Evolutionary conservation across 2,797 vertebrate species (phyloP).

Genomic region (Silurus lanzhouensis): DNA sequence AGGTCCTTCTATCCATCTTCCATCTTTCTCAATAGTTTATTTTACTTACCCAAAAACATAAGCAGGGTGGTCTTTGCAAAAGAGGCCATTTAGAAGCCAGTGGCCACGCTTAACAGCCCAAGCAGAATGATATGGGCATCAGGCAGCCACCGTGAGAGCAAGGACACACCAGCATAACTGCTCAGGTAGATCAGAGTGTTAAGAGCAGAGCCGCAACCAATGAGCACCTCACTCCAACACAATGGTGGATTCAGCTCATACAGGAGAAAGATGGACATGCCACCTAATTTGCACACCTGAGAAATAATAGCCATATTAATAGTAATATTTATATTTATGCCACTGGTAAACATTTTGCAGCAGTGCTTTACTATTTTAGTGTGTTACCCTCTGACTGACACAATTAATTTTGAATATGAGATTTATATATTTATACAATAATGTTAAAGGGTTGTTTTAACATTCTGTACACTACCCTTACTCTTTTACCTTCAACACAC

Average conservation of each 20-base stretch:
- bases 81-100: slow-evolving; percentile 72
- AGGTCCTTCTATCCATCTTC: neutral
- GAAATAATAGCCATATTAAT: neutral
- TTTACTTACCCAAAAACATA: slow-evolving; percentile 82
- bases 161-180: slow-evolving; percentile 79
- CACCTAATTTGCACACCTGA: slow-evolving; percentile 67
- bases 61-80: slow-evolving; percentile 79
- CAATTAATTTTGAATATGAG: neutral
- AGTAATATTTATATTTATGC: neutral
- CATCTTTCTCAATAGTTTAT: neutral
- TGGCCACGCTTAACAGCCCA: slow-evolving; percentile 76
- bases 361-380: neutral
- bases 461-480: neutral
- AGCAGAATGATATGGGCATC: slow-evolving; percentile 77
- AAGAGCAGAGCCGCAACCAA: slow-evolving; percentile 80
- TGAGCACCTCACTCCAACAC: slow-evolving; percentile 82
- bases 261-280: slow-evolving; percentile 72
- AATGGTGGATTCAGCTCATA: slow-evolving; percentile 82
- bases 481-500: neutral
- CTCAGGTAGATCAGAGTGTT: slow-evolving; percentile 72
- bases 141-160: slow-evolving; percentile 76
- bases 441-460: neutral
- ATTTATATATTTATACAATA: neutral
- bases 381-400: neutral
- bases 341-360: neutral